Evolutionary conservation across 2,113 vertebrate species (phyloP), one percentile per base, ranked within the genome.

Genomic region (Gymnarchus niloticus): DNA sequence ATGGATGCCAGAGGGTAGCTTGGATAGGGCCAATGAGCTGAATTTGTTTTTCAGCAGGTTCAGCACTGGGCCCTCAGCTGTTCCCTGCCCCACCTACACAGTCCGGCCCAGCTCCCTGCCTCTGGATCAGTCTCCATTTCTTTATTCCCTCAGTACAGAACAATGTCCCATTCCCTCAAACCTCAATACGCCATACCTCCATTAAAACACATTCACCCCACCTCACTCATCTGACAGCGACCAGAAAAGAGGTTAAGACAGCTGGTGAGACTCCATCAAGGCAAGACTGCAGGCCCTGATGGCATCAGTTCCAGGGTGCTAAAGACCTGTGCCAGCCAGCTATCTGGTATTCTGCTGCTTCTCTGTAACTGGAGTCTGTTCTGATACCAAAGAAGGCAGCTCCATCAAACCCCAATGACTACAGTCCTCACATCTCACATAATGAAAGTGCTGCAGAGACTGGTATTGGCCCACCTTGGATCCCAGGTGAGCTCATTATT

Each of bases 321-420:
- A 3, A 69, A 37, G 41, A 46, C 46, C 6, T 69, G 56, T 54
- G 46, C 46, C 19, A 56, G 33, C 51, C 81, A 83, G 28, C 57
- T 17, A 17, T 19, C 54, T 69, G 56, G 25, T 28, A 6, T 69
- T 54, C 49, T 83, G 37, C 85, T 69, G 21, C 80, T 56, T n/a
- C 56, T 86, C 17, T 86, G 51, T 48, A 86, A 73, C 33, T 46
- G 69, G 23, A 65, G 17, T 44, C 80, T 86, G 78, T 65, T 4
- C 77, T n/a, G 23, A 44, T 81, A 21, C 49, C 6, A 0, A 77
- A 84, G 49, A 87, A 87, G 3, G 9, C 61, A 10, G 1, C 12
- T 12, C 69, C 81, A 44, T 19, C 52, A 37, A 65, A 23, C 52
- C 25, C 41, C 3, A 57, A 87, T 5, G 54, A 80, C 44, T 87